Evolutionary conservation across 2,113 vertebrate species (phyloP).

Genomic region (Mixornis gularis): DNA sequence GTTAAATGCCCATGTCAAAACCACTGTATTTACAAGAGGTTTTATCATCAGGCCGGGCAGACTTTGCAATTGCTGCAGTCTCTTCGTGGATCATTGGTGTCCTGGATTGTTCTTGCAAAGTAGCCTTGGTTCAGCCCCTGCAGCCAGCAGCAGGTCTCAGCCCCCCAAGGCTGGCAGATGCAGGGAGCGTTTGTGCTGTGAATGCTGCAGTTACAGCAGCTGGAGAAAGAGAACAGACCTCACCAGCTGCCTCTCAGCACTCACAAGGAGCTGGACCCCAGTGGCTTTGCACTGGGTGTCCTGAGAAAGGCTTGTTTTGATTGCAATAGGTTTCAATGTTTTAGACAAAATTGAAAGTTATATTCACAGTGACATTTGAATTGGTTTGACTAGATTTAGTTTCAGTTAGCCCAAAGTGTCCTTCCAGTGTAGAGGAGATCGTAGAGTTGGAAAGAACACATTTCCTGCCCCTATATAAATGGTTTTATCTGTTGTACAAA

Average conservation of each 20-base stretch:
- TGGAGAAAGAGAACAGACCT: not conserved
- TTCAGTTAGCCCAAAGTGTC: not conserved
- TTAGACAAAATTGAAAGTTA: not conserved
- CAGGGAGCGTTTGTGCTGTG: not conserved
- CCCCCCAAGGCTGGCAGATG: not conserved
- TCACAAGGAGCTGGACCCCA: not conserved
- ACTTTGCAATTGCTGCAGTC: not conserved
- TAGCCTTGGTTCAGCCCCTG: not conserved
- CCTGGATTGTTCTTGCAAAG: not conserved
- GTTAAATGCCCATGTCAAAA: not conserved
- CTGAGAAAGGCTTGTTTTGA: not conserved
- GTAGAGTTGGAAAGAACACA: not conserved
- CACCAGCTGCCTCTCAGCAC: not conserved
- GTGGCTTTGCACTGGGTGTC: not conserved
- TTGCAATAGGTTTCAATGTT: not conserved
- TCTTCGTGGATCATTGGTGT: not conserved
- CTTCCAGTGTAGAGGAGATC: not conserved
- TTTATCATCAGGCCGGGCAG: accelerated
- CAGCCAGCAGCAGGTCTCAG: not conserved
- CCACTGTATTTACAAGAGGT: not conserved
- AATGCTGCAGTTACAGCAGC: not conserved
- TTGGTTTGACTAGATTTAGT: not conserved
- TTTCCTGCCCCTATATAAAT: not conserved
- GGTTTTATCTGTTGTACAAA: not conserved
- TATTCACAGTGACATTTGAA: not conserved